A percentile compares a stretch with the other conserved stretches of the same genome.
Conservation (phyloP, 1,140 invertebrate genomes). For the Acyrthosiphon pisum region DNA sequence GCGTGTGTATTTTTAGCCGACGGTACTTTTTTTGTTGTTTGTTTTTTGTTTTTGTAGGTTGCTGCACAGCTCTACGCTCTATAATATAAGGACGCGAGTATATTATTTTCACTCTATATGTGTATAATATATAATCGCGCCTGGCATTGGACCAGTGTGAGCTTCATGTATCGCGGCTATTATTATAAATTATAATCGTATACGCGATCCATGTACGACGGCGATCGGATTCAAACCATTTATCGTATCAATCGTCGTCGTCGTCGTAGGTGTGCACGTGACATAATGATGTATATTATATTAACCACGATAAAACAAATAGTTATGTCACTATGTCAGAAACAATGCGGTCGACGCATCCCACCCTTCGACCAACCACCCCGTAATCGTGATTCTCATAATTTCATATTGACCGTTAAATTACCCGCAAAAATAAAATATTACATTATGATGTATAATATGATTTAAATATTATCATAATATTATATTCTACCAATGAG, state of each 20-base stretch:
- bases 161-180: neutral
- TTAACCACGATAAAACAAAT: neutral
- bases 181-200: conserved; percentile 24
- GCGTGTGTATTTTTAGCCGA: conserved; percentile 36
- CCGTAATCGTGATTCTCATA: neutral
- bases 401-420: neutral
- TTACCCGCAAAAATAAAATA: neutral
- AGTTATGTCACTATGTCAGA: neutral
- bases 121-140: neutral
- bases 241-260: neutral
- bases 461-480: too few relatives aligned
- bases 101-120: conserved; percentile 34
- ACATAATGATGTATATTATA: neutral
- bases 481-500: too few relatives aligned
- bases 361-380: too few relatives aligned
- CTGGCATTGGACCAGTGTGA: conserved; percentile 43
- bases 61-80: neutral
- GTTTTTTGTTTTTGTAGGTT: conserved; percentile 42
- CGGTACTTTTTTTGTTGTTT: neutral
- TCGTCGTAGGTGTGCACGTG: too few relatives aligned
- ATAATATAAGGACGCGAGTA: neutral
- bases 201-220: neutral
- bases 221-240: neutral
- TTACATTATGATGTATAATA: too few relatives aligned
- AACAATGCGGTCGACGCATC: neutral